A percentile compares a stretch with the other conserved stretches of the same genome.
phyloP scores from a whole-genome alignment of 2,797 vertebrate species.

The Anniella stebbinsi region DNA sequence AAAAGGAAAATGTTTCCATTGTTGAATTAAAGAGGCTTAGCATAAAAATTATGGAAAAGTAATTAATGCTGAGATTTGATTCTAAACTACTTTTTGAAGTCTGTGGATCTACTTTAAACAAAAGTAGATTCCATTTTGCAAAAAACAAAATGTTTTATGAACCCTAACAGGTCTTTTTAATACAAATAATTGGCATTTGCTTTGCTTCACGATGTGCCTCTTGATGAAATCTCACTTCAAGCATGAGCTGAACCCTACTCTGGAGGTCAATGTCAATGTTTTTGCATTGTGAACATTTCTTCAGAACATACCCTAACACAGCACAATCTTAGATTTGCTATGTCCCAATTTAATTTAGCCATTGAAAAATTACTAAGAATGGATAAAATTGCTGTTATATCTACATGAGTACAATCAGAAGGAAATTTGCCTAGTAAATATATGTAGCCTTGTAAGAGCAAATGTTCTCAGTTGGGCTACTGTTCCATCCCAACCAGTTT shows the following conservation, averaged over 20 bases:
- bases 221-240: constrained; percentile 31
- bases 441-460: background rate
- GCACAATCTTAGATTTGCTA: background rate
- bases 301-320: background rate
- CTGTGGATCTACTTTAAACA: constrained; percentile 55
- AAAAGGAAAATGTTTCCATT: constrained; percentile 71
- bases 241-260: constrained; percentile 40
- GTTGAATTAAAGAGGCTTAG: constrained; percentile 72
- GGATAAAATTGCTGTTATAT: background rate
- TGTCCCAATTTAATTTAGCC: background rate
- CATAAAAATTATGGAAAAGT: constrained; percentile 70
- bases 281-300: constrained; percentile 8
- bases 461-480: background rate
- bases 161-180: constrained; percentile 51
- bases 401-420: background rate
- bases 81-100: constrained; percentile 63
- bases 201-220: constrained; percentile 35
- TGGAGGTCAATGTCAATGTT: constrained; percentile 21
- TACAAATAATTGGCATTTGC: constrained; percentile 63
- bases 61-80: constrained; percentile 70
- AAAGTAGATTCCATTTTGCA: constrained; percentile 35
- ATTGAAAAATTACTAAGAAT: background rate
- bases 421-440: background rate
- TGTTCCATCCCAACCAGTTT: too few relatives aligned
- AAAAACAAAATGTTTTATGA: too few relatives aligned